Conservation (phyloP, 2,797 vertebrate species). For the Hephaestus fuliginosus region DNA sequence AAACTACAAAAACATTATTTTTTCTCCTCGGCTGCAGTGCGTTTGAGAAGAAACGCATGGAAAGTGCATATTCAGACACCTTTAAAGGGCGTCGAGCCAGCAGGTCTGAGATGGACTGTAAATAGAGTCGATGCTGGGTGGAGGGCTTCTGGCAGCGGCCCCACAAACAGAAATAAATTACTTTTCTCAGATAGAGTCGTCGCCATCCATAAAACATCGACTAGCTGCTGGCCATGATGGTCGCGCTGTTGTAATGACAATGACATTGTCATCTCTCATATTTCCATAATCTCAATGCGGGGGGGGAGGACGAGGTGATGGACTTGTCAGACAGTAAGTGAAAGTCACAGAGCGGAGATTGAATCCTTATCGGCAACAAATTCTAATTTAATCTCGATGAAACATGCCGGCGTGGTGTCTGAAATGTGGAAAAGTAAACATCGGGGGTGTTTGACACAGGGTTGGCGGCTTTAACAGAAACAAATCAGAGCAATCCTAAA, state of each 20-base stretch:
- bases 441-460: neutral
- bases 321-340: constrained; percentile 24
- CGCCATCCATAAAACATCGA: constrained; percentile 62
- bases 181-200: constrained; percentile 25
- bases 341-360: constrained; percentile 2
- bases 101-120: constrained; percentile 16
- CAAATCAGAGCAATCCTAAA: constrained; percentile 25
- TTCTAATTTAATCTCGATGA: constrained; percentile 4
- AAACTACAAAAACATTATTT: neutral
- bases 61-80: constrained; percentile 39
- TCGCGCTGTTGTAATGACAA: constrained; percentile 32
- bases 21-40: neutral
- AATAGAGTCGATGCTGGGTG: constrained; percentile 31
- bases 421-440: constrained; percentile 13
- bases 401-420: neutral
- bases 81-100: constrained; percentile 30
- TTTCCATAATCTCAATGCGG: constrained; percentile 37
- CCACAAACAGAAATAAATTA: constrained; percentile 54
- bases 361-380: constrained; percentile 12
- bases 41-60: constrained; percentile 6
- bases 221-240: constrained; percentile 6
- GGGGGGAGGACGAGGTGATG: constrained; percentile 17
- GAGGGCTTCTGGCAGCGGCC: constrained; percentile 31
- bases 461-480: neutral
- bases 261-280: constrained; percentile 29